These are phyloP conservation scores for Montipora cactus DNA, from an alignment of 64 coral and sea anemone species.

Conservation along the genomic window DNA sequence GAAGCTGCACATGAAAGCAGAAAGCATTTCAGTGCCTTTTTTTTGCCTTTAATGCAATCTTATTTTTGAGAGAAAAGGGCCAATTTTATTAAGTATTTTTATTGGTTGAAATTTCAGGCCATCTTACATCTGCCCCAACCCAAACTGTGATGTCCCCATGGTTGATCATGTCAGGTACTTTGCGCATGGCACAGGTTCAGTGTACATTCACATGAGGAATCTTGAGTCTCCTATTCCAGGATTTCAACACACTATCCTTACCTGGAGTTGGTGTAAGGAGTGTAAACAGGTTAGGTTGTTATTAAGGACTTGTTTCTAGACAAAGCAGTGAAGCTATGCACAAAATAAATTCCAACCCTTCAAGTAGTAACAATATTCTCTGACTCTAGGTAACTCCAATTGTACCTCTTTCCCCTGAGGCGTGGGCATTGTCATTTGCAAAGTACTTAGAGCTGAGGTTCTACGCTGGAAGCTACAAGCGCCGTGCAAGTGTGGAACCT, in stretches of 20 bases:
- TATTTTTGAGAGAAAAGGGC: no score
- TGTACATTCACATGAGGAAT: conserved; percentile 98
- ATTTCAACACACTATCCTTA: conserved; percentile 88
- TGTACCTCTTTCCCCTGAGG: conserved; percentile 85
- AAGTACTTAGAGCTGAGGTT: conserved; percentile 96
- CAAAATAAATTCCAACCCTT: neutral
- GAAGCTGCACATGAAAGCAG: no score
- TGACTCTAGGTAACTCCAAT: conserved; percentile 88
- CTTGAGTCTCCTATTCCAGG: conserved; percentile 98
- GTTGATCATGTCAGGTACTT: conserved; percentile 98
- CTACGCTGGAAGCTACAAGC: conserved; percentile 81
- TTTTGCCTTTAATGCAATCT: no score
- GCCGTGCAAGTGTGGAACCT: conserved; percentile 83
- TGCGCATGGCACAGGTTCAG: conserved; percentile 90
- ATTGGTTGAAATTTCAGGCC: conserved; percentile 39
- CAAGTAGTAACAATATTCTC: neutral
- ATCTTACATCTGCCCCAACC: conserved; percentile 92
- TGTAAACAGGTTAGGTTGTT: conserved; percentile 87
- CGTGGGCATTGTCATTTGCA: conserved; percentile 96
- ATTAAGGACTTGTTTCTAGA: neutral
- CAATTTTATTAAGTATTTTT: neutral
- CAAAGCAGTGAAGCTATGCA: neutral
- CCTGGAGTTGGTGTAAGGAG: conserved; percentile 99
- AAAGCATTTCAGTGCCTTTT: no score
- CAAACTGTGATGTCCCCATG: conserved; percentile 98